phyloP scores from a whole-genome alignment of 2,113 vertebrate species.

The Pluvialis apricaria region DNA sequence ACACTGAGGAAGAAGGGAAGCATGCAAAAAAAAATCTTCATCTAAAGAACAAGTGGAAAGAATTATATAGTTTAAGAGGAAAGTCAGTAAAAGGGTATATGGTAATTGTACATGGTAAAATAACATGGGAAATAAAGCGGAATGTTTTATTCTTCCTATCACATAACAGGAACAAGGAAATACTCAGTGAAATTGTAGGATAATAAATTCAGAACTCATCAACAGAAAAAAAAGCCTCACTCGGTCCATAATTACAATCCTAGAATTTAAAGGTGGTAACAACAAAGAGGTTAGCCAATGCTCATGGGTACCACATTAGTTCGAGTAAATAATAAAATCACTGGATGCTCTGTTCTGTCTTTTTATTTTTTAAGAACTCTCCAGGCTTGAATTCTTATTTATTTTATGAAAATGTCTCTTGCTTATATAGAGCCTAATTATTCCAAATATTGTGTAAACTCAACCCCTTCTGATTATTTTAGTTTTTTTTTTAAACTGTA shows the following conservation, averaged over 20 bases:
- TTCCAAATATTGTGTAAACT: neutral
- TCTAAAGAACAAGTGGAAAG: neutral
- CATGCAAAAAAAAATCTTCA: neutral
- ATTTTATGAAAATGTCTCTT: neutral
- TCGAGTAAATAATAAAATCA: neutral
- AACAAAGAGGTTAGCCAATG: neutral
- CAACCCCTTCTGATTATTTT: neutral
- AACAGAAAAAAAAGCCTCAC: neutral
- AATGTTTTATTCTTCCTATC: neutral
- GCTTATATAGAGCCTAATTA: neutral
- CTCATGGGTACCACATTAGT: neutral
- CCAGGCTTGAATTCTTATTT: neutral
- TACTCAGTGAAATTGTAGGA: neutral
- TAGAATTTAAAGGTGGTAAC: neutral
- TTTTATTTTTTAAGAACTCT: neutral
- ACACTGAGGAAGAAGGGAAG: neutral
- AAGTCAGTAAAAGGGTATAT: neutral
- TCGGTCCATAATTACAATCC: neutral
- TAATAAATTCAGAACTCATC: neutral
- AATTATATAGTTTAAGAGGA: neutral
- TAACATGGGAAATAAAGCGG: neutral
- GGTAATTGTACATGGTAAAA: neutral
- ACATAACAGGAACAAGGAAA: conserved; percentile 19
- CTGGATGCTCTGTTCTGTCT: neutral
- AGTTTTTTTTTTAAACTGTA: neutral